Conservation (phyloP, 2,888 invertebrate species). For the Mesochorus sp. region DNA sequence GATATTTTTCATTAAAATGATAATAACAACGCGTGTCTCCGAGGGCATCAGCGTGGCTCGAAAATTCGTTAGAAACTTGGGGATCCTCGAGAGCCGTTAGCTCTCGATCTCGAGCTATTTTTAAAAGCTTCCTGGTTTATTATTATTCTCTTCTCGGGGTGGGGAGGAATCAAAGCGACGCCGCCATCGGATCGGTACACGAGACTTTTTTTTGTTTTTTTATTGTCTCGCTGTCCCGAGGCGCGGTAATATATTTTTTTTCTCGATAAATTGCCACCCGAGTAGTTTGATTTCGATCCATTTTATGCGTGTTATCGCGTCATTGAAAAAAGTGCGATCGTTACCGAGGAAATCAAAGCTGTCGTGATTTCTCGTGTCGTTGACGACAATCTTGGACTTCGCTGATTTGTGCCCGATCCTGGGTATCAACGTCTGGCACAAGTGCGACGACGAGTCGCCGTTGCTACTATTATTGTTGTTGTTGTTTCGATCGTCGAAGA, state of each 20-base stretch:
- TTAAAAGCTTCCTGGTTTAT: slow-evolving; percentile 73
- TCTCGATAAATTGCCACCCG: no score
- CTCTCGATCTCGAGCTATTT: slow-evolving; percentile 74
- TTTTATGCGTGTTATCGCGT: no score
- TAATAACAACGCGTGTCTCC: slow-evolving; percentile 31
- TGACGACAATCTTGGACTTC: slow-evolving; percentile 63
- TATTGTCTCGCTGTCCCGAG: no score
- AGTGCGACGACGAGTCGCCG: slow-evolving; percentile 33
- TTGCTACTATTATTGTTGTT: slow-evolving; percentile 51
- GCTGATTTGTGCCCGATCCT: slow-evolving; percentile 62
- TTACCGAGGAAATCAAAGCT: slow-evolving; percentile 59
- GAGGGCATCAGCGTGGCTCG: no score
- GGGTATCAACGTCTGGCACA: slow-evolving; percentile 60
- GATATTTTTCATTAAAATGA: no score
- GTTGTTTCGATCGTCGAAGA: slow-evolving; percentile 62
- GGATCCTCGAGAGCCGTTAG: slow-evolving; percentile 55
- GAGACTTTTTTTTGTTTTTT: no score
- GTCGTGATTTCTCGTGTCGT: slow-evolving; percentile 59
- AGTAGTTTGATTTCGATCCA: no score
- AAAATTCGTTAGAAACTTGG: slow-evolving; percentile 39
- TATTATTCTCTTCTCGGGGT: slow-evolving; percentile 70
- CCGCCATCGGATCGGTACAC: no score
- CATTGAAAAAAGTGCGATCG: not conserved
- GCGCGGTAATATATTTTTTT: no score
- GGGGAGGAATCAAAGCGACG: slow-evolving; percentile 4